Evolutionary conservation across 2,888 invertebrate genomes (phyloP).

Genomic region (Heliconius sara): DNA sequence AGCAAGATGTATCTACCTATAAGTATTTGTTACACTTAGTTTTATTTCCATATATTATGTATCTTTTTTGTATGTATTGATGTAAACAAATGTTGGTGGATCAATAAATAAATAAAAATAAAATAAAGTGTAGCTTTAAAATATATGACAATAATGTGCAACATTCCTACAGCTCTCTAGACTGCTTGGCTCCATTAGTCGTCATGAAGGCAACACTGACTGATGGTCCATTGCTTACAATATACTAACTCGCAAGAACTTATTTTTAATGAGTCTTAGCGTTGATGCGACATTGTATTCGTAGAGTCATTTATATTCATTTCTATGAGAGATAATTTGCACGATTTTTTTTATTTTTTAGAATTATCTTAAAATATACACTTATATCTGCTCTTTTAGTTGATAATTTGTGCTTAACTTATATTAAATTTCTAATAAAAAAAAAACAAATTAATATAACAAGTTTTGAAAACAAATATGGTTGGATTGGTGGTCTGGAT

Average conservation of each 20-base stretch:
- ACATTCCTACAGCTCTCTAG: conserved; percentile 22
- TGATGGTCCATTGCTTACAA: conserved; percentile 27
- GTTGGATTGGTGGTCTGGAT: too few species aligned
- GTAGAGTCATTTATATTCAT: conserved; percentile 8
- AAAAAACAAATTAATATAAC: too few species aligned
- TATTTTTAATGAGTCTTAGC: conserved; percentile 22
- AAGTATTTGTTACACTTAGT: too few species aligned
- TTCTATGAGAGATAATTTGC: neutral
- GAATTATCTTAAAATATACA: neutral
- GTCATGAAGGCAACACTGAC: conserved; percentile 36
- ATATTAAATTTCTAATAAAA: too few species aligned
- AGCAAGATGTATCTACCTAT: too few species aligned
- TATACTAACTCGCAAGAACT: conserved; percentile 26
- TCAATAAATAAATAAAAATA: too few species aligned
- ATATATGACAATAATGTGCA: neutral
- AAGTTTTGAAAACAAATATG: too few species aligned
- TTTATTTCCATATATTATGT: too few species aligned
- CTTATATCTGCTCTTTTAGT: neutral
- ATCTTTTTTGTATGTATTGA: too few species aligned
- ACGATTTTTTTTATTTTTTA: too few species aligned
- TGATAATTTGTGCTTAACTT: too few species aligned
- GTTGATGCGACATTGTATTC: neutral
- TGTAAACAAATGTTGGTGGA: too few species aligned
- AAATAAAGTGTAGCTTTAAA: neutral
- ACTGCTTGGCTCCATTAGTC: conserved; percentile 40